These are phyloP conservation scores for Macaca mulatta DNA, from an alignment of 2,113 vertebrate genomes.

Conservation along the genomic window DNA sequence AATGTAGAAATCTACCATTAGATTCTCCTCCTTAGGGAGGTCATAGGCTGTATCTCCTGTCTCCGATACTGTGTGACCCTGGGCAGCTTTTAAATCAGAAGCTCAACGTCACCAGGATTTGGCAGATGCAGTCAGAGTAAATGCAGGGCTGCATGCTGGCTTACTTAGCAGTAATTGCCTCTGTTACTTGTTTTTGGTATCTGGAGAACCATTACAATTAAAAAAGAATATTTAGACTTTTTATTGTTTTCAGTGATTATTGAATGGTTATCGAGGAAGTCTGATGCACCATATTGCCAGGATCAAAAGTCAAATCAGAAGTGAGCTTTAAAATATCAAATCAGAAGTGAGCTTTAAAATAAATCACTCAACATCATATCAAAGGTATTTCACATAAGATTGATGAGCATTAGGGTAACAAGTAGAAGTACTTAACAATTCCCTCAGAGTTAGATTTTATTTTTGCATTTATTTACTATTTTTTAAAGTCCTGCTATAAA, in stretches of 20 bases:
- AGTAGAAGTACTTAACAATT: neutral
- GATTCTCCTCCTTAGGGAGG: neutral
- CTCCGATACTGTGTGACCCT: neutral
- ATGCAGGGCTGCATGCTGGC: neutral
- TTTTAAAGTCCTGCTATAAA: neutral
- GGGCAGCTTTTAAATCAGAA: neutral
- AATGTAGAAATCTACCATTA: neutral
- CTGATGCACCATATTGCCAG: neutral
- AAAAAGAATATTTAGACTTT: neutral
- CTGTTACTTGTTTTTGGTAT: neutral
- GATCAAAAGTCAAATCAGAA: neutral
- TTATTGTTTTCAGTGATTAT: neutral
- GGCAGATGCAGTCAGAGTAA: neutral
- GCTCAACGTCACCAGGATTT: neutral
- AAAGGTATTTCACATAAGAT: neutral
- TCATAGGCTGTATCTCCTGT: neutral
- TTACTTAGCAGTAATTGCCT: neutral
- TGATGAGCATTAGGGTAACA: neutral
- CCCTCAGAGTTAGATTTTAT: neutral
- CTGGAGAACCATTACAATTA: neutral
- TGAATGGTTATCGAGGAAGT: neutral
- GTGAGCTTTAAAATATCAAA: neutral
- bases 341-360: neutral
- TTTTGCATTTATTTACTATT: neutral
- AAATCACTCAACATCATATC: neutral